Evolutionary conservation across 2,113 vertebrate genomes (phyloP).

Genomic region (Hoplias malabaricus): DNA sequence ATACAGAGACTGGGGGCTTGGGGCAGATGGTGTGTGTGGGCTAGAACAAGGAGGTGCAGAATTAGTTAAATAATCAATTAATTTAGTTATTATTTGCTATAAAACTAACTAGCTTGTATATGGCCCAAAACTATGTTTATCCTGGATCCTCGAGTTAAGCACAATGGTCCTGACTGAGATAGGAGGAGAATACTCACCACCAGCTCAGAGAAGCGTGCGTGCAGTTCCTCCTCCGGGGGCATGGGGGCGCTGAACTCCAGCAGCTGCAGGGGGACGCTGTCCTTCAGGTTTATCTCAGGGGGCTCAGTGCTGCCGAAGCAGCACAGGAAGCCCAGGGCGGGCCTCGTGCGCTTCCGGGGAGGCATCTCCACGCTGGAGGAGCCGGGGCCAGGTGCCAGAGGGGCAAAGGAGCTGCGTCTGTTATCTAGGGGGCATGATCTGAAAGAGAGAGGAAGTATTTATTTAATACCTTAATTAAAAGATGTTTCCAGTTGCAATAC

Average conservation of each 20-base stretch:
- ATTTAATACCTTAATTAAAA: not conserved
- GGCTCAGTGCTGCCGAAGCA: slow-evolving; percentile 89
- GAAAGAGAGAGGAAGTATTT: slow-evolving; percentile 43
- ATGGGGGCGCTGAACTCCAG: slow-evolving; percentile 94
- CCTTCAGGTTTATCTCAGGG: slow-evolving; percentile 94
- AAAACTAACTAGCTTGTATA: too few relatives aligned
- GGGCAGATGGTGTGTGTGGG: too few relatives aligned
- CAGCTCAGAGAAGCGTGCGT: slow-evolving; percentile 91
- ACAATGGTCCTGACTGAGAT: not conserved
- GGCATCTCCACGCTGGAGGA: slow-evolving; percentile 79
- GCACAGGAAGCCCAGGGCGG: slow-evolving; percentile 91
- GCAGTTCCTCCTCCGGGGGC: slow-evolving; percentile 88
- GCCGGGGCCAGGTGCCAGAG: slow-evolving; percentile 53
- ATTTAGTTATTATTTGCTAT: too few relatives aligned
- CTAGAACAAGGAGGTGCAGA: too few relatives aligned
- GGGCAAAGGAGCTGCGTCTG: slow-evolving; percentile 58
- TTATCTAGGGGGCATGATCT: slow-evolving; percentile 92
- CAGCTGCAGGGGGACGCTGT: slow-evolving; percentile 89
- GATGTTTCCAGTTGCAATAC: too few relatives aligned
- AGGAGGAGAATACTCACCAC: slow-evolving; percentile 83
- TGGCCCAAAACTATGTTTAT: too few relatives aligned
- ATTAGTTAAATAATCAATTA: too few relatives aligned
- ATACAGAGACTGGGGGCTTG: too few relatives aligned
- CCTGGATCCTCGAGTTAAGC: too few relatives aligned
- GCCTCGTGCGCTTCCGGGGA: slow-evolving; percentile 90